These are phyloP conservation scores for Cantharis rufa DNA, from an alignment of 2,888 invertebrate genomes.

Conservation along the genomic window DNA sequence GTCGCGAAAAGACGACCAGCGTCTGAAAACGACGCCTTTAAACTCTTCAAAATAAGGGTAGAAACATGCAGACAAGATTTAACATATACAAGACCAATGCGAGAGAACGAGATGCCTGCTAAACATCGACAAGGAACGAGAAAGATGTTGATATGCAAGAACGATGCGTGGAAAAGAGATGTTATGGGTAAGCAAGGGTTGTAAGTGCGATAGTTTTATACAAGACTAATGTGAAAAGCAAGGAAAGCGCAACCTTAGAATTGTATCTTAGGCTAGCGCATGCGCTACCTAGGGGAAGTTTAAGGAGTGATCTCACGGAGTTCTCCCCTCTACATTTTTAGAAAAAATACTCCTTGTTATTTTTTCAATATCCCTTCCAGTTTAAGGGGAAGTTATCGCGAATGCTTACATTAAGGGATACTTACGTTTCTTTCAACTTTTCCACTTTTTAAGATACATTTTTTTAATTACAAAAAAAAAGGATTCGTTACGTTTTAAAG, in stretches of 20 bases:
- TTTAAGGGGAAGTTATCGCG: constrained; percentile 30
- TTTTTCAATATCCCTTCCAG: constrained; percentile 49
- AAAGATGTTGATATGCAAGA: constrained; percentile 50
- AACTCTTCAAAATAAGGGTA: constrained; percentile 53
- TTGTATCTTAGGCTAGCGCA: constrained; percentile 54
- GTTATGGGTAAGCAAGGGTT: constrained; percentile 47
- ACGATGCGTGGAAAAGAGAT: constrained; percentile 46
- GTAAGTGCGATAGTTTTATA: constrained; percentile 46
- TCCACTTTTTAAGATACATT: not conserved
- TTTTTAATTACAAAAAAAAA: not conserved
- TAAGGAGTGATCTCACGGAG: constrained; percentile 51
- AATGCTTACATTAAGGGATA: constrained; percentile 21
- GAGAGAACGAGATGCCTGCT: constrained; percentile 44
- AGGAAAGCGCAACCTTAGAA: constrained; percentile 54
- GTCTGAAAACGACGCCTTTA: constrained; percentile 56
- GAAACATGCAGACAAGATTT: constrained; percentile 40
- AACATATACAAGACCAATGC: constrained; percentile 48
- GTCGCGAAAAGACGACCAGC: constrained; percentile 56
- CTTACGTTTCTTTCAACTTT: constrained; percentile 3
- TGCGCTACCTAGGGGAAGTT: constrained; percentile 46
- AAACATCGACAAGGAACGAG: constrained; percentile 51
- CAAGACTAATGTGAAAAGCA: constrained; percentile 48
- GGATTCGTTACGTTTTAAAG: not conserved
- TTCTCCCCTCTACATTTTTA: constrained; percentile 47
- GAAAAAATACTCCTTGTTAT: constrained; percentile 51